Evolutionary conservation across 2,797 vertebrate genomes (phyloP), one percentile per base, ranked within the genome.

Genomic region (Staurois parvus): DNA sequence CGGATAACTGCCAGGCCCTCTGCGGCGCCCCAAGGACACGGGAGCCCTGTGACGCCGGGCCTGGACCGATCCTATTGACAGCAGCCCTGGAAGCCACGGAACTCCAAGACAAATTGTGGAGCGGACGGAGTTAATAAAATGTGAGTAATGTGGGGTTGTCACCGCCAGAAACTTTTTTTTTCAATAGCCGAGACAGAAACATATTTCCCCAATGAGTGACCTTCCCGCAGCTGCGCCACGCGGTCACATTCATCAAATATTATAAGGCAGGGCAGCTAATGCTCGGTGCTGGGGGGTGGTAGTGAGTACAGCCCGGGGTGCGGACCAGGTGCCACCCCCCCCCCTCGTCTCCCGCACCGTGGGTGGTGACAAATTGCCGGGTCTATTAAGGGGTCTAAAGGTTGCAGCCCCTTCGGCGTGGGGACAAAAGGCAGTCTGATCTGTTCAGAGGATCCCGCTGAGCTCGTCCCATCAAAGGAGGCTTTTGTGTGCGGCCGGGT

Each of bases 131-230:
- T 95, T 95, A 95, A 96, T 95, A 96, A 95, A 93, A 95, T 92
- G 92, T 95, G 94, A 95, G 94, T 95, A 95, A 96, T 96, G 92
- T 92, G 92, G 91, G 87, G 90, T 93, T 94, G 94, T 95, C 95
- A 95, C 91, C 92, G 90, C 72, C 80, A 93, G 93, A 94, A 95
- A 96, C 94, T 95, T 95, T 94, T 93, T 94, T 93, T 37, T 34
- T 34, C 95, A 91, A 94, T 95, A 91, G 94, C 79, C 77, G 91
- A 91, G 94, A 95, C 94, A 93, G 92, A 88, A 94, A 95, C 91
- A 96, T 95, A 96, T 96, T 96, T 96, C 96, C 96, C 96, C 93
- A 93, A 95, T 96, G 96, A 95, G 92, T 93, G 95, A 93, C 95
- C 95, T 94, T 24, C 92, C 42, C 78, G 89, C 93, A 94, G 93